A percentile compares a stretch with the other conserved stretches of the same genome.
These are phyloP conservation scores for Brachionus sp. DNA, from an alignment of 1,140 invertebrate species.

Conservation along the genomic window DNA sequence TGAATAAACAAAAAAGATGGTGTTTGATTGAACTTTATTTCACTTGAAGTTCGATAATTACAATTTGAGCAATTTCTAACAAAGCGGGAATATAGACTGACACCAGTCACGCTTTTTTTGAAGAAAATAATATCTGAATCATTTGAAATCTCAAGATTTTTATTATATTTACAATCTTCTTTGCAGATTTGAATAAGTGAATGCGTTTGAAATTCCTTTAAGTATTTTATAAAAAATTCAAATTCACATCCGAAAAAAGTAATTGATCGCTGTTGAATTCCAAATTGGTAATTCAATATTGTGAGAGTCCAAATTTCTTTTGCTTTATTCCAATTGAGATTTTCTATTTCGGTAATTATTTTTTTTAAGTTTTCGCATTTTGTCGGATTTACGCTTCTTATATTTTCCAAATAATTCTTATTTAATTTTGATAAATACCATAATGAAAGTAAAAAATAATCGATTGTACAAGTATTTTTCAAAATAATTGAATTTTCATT, in stretches of 20 bases:
- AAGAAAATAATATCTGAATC: conserved; percentile 5
- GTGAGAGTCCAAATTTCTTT: conserved; percentile 7
- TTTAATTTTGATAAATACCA: conserved; percentile 15
- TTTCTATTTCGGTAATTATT: conserved; percentile 15
- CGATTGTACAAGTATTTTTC: conserved; percentile 25
- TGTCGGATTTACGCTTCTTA: neutral
- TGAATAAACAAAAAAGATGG: conserved; percentile 25
- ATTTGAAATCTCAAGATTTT: neutral
- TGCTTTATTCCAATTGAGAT: conserved; percentile 25
- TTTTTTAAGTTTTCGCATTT: conserved; percentile 1
- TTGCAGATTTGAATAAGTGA: neutral
- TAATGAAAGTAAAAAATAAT: conserved; percentile 9
- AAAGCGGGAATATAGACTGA: neutral
- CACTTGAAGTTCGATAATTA: neutral
- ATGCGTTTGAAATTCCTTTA: conserved; percentile 23
- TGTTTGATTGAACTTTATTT: conserved; percentile 28
- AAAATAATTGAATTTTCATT: neutral
- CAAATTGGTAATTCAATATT: conserved; percentile 7
- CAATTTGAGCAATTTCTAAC: neutral
- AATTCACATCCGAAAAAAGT: neutral
- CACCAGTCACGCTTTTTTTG: neutral
- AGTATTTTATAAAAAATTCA: neutral
- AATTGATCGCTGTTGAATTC: neutral
- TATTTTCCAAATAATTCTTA: conserved; percentile 1
- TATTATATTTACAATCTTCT: conserved; percentile 22